Evolutionary conservation across 2,113 vertebrate species (phyloP).

Genomic region (Narcine bancroftii): DNA sequence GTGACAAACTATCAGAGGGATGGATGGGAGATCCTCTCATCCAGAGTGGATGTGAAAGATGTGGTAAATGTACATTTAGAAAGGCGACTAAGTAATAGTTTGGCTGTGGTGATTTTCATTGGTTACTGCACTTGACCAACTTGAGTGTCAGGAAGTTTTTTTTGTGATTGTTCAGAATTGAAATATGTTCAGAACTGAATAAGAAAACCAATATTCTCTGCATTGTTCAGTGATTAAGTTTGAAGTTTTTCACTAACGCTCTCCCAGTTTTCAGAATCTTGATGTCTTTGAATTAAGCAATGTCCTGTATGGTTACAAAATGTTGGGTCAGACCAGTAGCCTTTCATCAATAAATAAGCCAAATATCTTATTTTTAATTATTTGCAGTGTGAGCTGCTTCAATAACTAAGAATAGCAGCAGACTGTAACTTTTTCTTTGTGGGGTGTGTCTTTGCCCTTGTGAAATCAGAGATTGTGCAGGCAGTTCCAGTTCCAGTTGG

Average conservation of each 20-base stretch:
- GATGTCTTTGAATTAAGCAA: background rate
- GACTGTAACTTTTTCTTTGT: background rate
- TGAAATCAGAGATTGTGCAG: slow-evolving; percentile 13
- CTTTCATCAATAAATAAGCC: background rate
- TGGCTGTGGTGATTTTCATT: too few species aligned
- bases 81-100: too few species aligned
- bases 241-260: background rate
- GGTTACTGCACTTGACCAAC: too few species aligned
- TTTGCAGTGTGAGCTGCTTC: slow-evolving; percentile 22
- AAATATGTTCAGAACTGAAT: background rate
- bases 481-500: slow-evolving; percentile 23
- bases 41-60: too few species aligned
- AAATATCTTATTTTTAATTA: background rate
- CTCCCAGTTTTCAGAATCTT: background rate
- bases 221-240: background rate
- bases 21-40: too few species aligned
- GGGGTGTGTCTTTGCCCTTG: slow-evolving; percentile 21
- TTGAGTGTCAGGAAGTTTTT: background rate
- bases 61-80: too few species aligned
- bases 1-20: too few species aligned
- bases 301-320: background rate
- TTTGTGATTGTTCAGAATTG: background rate
- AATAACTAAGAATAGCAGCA: slow-evolving; percentile 12
- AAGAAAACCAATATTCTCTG: background rate
- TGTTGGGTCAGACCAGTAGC: too few species aligned